Percentiles rank a stretch among this genome's conserved stretches.
These are phyloP conservation scores for Atractosteus spatula DNA, from an alignment of 2,113 vertebrate species.

Conservation along the genomic window DNA sequence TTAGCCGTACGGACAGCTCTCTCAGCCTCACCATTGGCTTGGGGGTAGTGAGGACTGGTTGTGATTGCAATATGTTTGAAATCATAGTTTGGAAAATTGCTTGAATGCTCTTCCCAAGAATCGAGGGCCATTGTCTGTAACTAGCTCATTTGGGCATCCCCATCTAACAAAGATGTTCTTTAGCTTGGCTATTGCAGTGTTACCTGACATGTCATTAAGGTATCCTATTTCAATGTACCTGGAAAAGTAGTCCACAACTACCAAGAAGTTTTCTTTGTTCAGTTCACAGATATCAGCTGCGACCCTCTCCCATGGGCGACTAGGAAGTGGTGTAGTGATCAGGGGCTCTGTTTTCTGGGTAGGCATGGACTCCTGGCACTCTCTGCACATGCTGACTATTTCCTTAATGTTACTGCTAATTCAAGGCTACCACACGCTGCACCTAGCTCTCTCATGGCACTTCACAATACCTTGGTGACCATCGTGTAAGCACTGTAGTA, in stretches of 20 bases:
- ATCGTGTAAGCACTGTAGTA: background rate
- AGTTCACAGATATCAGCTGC: constrained; percentile 21
- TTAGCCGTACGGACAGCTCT: constrained; percentile 17
- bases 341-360: constrained; percentile 7
- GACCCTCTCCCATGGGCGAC: constrained; percentile 6
- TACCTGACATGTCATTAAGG: constrained; percentile 1
- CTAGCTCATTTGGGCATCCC: constrained; percentile 3
- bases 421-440: constrained; percentile 14
- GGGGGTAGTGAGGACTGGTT: constrained; percentile 11
- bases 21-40: constrained; percentile 19
- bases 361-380: constrained; percentile 3
- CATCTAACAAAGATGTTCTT: constrained; percentile 25
- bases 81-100: constrained; percentile 11
- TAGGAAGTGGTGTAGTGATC: constrained; percentile 7
- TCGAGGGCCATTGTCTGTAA: constrained; percentile 23
- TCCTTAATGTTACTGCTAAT: constrained; percentile 5
- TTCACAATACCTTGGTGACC: constrained; percentile 14
- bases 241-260: constrained; percentile 19
- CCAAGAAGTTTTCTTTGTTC: constrained; percentile 5
- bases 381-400: constrained; percentile 4
- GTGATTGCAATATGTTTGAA: background rate
- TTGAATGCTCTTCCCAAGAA: constrained; percentile 5
- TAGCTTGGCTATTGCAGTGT: background rate
- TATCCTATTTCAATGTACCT: constrained; percentile 19
- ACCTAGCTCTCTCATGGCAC: constrained; percentile 7